Conservation (phyloP, 2,888 invertebrate species). For the Agonopterix arenella region DNA sequence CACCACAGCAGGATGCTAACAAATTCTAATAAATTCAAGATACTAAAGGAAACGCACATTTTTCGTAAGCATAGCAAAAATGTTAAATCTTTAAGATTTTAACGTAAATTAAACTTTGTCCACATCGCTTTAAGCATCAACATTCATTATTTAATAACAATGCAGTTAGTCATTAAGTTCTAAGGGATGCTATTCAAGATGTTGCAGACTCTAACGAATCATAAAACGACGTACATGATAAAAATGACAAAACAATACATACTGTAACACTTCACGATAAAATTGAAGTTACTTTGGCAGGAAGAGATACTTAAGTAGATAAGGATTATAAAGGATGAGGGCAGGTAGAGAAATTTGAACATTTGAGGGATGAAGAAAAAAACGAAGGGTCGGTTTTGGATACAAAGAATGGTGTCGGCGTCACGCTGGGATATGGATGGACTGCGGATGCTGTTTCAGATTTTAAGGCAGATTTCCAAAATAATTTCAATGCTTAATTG, state of each 20-base stretch:
- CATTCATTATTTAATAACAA: conserved; percentile 36
- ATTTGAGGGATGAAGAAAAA: conserved; percentile 72
- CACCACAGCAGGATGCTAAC: conserved; percentile 24
- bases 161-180: conserved; percentile 58
- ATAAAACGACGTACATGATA: conserved; percentile 27
- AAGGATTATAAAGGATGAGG: conserved; percentile 23
- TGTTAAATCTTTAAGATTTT: conserved; percentile 24
- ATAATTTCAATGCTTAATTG: conserved; percentile 61
- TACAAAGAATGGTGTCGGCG: conserved; percentile 69
- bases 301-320: conserved; percentile 16
- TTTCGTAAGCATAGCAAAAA: conserved; percentile 53
- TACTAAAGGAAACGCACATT: conserved; percentile 64
- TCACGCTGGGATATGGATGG: conserved; percentile 70
- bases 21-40: conserved; percentile 61
- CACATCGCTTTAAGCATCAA: conserved; percentile 19
- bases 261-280: conserved; percentile 16
- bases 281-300: conserved; percentile 19
- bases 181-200: conserved; percentile 70
- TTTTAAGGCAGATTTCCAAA: conserved; percentile 58
- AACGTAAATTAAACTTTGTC: conserved; percentile 32
- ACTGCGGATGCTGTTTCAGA: conserved; percentile 69
- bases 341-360: conserved; percentile 75
- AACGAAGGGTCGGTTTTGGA: conserved; percentile 62
- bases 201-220: conserved; percentile 40
- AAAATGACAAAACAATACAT: conserved; percentile 14